phyloP scores from a whole-genome alignment of 1,140 invertebrate species.

The Drosophila saltans region DNA sequence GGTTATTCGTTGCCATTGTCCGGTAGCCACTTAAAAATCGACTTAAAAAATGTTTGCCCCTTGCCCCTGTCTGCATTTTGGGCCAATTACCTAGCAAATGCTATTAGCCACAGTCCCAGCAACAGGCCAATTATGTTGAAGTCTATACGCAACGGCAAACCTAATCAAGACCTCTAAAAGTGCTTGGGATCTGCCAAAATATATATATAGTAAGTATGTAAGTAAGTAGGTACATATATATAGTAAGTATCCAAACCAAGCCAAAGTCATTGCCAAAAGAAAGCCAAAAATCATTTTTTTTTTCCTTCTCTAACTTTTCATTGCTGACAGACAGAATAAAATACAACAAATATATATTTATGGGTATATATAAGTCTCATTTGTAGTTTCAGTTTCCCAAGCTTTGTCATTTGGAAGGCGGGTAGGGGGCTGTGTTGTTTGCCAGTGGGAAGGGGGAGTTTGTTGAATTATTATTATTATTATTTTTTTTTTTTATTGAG shows the following conservation, averaged over 20 bases:
- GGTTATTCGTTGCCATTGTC: not conserved
- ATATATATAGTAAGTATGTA: not conserved
- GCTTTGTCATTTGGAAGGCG: constrained; percentile 5
- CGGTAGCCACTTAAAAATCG: constrained; percentile 40
- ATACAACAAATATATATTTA: constrained; percentile 16
- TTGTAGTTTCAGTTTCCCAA: constrained; percentile 52
- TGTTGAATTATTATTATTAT: not conserved
- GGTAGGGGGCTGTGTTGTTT: too few relatives aligned
- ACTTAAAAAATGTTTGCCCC: constrained; percentile 29
- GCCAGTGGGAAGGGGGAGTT: not conserved
- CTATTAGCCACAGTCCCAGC: constrained; percentile 57
- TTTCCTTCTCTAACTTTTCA: constrained; percentile 33
- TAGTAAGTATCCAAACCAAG: constrained; percentile 2
- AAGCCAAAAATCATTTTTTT: constrained; percentile 28
- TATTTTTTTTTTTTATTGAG: not conserved
- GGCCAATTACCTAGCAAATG: constrained; percentile 55
- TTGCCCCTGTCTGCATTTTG: constrained; percentile 37
- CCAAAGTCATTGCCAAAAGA: constrained; percentile 13
- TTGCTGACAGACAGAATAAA: constrained; percentile 40
- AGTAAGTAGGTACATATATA: not conserved
- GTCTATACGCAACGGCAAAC: constrained; percentile 31
- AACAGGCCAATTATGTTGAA: constrained; percentile 53
- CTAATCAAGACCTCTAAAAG: constrained; percentile 46
- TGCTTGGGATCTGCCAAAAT: constrained; percentile 35
- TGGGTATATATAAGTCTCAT: constrained; percentile 30